A percentile compares a stretch with the other conserved stretches of the same genome.
Conservation (phyloP, 2,113 vertebrate genomes). For the Pycnonotus jocosus region DNA sequence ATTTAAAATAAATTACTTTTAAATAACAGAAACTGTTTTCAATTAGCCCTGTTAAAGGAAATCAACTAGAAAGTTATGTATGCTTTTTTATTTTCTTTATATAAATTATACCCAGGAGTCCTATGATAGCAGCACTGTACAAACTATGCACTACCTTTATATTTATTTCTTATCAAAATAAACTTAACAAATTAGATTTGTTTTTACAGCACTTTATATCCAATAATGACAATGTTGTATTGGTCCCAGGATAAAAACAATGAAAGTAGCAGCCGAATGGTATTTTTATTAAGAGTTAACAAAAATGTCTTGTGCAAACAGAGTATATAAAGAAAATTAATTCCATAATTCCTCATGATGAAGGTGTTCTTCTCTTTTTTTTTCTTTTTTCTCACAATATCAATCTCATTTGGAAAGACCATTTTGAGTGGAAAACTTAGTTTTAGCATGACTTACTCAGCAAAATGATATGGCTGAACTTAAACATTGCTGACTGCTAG, state of each 20-base stretch:
- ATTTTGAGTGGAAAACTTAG: conserved; percentile 21
- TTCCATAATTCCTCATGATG: conserved; percentile 59
- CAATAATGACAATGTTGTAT: conserved; percentile 62
- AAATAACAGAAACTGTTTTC: conserved; percentile 74
- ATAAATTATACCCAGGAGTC: conserved; percentile 69
- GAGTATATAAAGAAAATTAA: conserved; percentile 56
- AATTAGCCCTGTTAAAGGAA: conserved; percentile 68
- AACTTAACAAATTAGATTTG: conserved; percentile 68
- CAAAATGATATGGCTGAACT: conserved; percentile 27
- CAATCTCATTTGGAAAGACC: conserved; percentile 53
- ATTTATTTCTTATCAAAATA: conserved; percentile 73
- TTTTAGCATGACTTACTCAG: conserved; percentile 48
- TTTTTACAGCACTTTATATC: conserved; percentile 69
- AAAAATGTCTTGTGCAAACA: conserved; percentile 62
- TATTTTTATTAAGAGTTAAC: conserved; percentile 66
- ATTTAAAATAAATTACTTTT: conserved; percentile 75
- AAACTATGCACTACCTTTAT: conserved; percentile 66
- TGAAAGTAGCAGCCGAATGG: conserved; percentile 56
- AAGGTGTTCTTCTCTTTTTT: conserved; percentile 27
- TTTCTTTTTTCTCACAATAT: conserved; percentile 42
- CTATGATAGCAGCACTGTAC: conserved; percentile 52
- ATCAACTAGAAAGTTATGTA: conserved; percentile 66
- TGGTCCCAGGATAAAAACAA: conserved; percentile 66
- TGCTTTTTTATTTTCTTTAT: conserved; percentile 68
- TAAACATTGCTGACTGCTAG: conserved; percentile 21